Conservation (phyloP, 1,140 invertebrate species). For the Mamestra configurata region DNA sequence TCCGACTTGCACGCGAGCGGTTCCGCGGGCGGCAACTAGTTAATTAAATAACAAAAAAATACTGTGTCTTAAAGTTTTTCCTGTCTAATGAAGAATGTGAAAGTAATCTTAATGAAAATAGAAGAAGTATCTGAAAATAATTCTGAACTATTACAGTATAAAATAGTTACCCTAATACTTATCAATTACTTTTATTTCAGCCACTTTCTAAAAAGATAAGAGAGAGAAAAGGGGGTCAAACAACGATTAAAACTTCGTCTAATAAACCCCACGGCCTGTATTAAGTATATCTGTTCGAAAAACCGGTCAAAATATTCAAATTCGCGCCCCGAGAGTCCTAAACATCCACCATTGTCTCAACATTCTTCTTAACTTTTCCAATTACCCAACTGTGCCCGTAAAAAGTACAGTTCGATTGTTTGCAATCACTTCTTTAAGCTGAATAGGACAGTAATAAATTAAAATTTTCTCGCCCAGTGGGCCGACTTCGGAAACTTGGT, state of each 20-base stretch:
- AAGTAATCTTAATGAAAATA: too few species aligned
- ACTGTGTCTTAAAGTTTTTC: too few species aligned
- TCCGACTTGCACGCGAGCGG: too few species aligned
- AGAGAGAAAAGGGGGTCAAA: background rate
- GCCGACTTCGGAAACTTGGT: conserved; percentile 14
- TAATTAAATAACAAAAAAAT: too few species aligned
- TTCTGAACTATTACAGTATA: too few species aligned
- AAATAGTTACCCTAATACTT: too few species aligned
- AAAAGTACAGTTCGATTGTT: conserved; percentile 48
- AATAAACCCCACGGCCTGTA: background rate
- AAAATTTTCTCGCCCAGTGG: conserved; percentile 31
- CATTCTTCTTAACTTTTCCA: conserved; percentile 49
- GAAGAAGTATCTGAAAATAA: too few species aligned
- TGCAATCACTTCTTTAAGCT: conserved; percentile 38
- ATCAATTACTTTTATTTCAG: too few species aligned
- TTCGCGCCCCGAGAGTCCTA: background rate
- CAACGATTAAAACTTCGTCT: background rate
- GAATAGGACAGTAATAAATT: conserved; percentile 39
- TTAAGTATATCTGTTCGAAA: background rate
- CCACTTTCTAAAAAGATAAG: background rate
- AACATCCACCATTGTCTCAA: conserved; percentile 34
- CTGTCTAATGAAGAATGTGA: too few species aligned
- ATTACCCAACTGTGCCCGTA: conserved; percentile 45
- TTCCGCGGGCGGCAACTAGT: too few species aligned
- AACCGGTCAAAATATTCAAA: conserved; percentile 12